These are phyloP conservation scores for Dichetophora obliterata DNA, from an alignment of 2,888 invertebrate genomes.

Conservation along the genomic window DNA sequence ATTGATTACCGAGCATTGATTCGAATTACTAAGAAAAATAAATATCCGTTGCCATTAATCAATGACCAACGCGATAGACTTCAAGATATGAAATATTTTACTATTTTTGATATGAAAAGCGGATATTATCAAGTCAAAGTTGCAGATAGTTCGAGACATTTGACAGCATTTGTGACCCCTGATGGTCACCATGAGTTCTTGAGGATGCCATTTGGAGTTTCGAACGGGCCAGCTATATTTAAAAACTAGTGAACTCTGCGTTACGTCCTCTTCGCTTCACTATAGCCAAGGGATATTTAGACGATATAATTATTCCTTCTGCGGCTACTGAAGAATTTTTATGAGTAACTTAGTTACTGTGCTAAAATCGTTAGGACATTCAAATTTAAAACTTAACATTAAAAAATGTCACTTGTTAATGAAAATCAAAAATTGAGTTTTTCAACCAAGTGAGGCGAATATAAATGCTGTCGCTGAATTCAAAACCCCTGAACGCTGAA, in stretches of 20 bases:
- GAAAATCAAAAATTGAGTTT: background rate
- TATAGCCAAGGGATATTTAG: too few species aligned
- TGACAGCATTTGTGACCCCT: slow-evolving; percentile 28
- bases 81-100: slow-evolving; percentile 43
- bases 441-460: background rate
- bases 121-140: slow-evolving; percentile 44
- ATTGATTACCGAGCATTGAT: slow-evolving; percentile 43
- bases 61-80: slow-evolving; percentile 49
- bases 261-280: too few species aligned
- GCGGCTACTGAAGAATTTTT: background rate
- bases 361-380: background rate
- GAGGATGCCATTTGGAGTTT: slow-evolving; percentile 31
- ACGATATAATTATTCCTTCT: too few species aligned
- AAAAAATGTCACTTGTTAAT: too few species aligned
- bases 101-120: slow-evolving; percentile 48
- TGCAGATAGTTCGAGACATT: slow-evolving; percentile 21
- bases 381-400: too few species aligned
- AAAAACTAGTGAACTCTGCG: background rate
- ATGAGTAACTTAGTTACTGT: background rate
- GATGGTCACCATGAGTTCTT: slow-evolving; percentile 35
- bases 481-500: background rate
- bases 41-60: slow-evolving; percentile 49
- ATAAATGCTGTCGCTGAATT: background rate
- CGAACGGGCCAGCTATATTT: background rate
- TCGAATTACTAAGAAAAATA: slow-evolving; percentile 35